Conservation (phyloP, 2,888 invertebrate species). For the Clostera curtula region DNA sequence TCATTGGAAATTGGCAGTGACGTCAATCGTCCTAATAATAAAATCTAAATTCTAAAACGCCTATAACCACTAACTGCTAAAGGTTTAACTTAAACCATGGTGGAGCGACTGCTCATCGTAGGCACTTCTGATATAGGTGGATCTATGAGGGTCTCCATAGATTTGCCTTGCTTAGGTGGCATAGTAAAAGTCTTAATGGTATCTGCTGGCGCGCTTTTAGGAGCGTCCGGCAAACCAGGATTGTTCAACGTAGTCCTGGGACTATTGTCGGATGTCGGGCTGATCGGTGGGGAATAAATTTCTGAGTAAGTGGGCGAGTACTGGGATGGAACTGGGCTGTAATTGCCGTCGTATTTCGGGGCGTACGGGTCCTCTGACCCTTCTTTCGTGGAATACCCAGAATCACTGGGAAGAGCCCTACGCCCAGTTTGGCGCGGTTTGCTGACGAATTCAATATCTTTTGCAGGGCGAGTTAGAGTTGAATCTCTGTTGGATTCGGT, state of each 20-base stretch:
- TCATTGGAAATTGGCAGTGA: slow-evolving; percentile 42
- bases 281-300: slow-evolving; percentile 65
- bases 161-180: slow-evolving; percentile 57
- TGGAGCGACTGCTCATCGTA: slow-evolving; percentile 59
- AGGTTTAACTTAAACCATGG: slow-evolving; percentile 56
- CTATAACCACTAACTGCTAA: too few species aligned
- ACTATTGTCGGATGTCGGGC: slow-evolving; percentile 60
- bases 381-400: slow-evolving; percentile 63
- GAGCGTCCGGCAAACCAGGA: slow-evolving; percentile 54
- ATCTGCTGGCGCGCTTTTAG: slow-evolving; percentile 58
- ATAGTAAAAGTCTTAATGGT: slow-evolving; percentile 61
- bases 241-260: slow-evolving; percentile 56
- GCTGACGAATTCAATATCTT: slow-evolving; percentile 77
- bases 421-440: slow-evolving; percentile 75
- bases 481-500: slow-evolving; percentile 75
- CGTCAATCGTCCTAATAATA: too few species aligned
- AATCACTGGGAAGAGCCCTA: slow-evolving; percentile 68
- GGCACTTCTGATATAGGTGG: slow-evolving; percentile 52
- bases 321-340: slow-evolving; percentile 62
- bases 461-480: slow-evolving; percentile 73
- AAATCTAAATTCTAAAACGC: too few species aligned
- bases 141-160: slow-evolving; percentile 61
- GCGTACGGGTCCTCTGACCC: slow-evolving; percentile 60
- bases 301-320: slow-evolving; percentile 70
- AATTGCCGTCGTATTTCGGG: slow-evolving; percentile 52